These are phyloP conservation scores for Heterochromis multidens DNA, from an alignment of 2,113 vertebrate genomes.

Conservation along the genomic window DNA sequence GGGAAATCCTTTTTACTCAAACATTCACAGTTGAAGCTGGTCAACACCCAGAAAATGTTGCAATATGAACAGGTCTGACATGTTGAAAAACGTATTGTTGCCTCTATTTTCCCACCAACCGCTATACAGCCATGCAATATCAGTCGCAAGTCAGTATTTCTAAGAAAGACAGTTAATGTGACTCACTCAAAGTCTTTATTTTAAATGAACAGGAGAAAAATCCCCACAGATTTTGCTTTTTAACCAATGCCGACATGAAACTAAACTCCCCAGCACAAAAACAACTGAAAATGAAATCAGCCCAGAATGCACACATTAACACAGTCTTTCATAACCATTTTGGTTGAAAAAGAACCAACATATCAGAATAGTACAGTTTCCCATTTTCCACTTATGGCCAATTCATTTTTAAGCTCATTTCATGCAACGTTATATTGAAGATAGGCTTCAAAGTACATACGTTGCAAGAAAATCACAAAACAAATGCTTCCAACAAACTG, in stretches of 20 bases:
- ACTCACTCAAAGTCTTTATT: not conserved
- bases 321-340: not conserved
- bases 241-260: not conserved
- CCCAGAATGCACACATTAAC: not conserved
- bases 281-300: not conserved
- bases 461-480: not conserved
- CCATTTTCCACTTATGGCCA: not conserved
- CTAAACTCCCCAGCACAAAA: not conserved
- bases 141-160: slow-evolving; percentile 7
- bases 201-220: not conserved
- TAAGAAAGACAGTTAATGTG: not conserved
- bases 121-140: not conserved
- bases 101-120: slow-evolving; percentile 47
- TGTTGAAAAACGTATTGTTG: slow-evolving; percentile 15
- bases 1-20: slow-evolving; percentile 25
- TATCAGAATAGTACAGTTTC: not conserved
- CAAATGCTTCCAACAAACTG: not conserved
- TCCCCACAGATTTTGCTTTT: not conserved
- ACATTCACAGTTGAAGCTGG: not conserved
- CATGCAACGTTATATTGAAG: not conserved
- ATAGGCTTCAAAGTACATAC: not conserved
- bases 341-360: not conserved
- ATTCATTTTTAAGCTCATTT: not conserved
- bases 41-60: slow-evolving; percentile 47
- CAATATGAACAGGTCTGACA: slow-evolving; percentile 41